Percentiles rank a stretch among this genome's conserved stretches.
These are phyloP conservation scores for Cetoscarus ocellatus DNA, from an alignment of 2,797 vertebrate species.

Conservation along the genomic window DNA sequence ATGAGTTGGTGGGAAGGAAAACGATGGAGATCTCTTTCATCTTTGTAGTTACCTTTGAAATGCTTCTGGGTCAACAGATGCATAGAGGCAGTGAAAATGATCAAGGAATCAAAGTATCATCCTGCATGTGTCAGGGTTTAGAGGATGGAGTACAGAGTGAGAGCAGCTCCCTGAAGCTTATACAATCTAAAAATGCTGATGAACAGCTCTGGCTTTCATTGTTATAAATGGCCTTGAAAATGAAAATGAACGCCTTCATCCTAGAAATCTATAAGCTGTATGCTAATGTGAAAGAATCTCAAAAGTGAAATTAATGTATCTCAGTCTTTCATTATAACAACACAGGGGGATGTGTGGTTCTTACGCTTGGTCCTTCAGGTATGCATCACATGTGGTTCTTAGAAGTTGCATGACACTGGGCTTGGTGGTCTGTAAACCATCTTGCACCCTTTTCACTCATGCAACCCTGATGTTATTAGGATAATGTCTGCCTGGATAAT, in stretches of 20 bases:
- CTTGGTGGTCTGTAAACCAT: no score
- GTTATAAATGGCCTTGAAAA: conserved; percentile 74
- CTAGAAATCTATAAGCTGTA: conserved; percentile 74
- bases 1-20: neutral
- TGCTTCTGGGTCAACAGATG: conserved; percentile 22
- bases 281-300: conserved; percentile 55
- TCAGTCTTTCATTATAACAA: conserved; percentile 59
- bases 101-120: conserved; percentile 33
- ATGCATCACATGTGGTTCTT: conserved; percentile 11
- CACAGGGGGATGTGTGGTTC: conserved; percentile 28
- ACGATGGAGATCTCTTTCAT: neutral
- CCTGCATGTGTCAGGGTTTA: conserved; percentile 21
- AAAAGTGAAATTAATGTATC: conserved; percentile 66
- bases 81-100: conserved; percentile 18
- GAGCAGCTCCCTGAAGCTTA: conserved; percentile 42
- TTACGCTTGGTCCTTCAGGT: conserved; percentile 5
- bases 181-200: conserved; percentile 73
- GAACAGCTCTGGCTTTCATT: conserved; percentile 49
- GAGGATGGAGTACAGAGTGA: conserved; percentile 7
- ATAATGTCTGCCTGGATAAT: no score
- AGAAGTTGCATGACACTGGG: no score
- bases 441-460: no score
- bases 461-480: no score
- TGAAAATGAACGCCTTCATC: conserved; percentile 75
- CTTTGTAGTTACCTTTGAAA: conserved; percentile 33